Evolutionary conservation across 2,888 invertebrate species (phyloP).

Genomic region (Pandemis heparana): DNA sequence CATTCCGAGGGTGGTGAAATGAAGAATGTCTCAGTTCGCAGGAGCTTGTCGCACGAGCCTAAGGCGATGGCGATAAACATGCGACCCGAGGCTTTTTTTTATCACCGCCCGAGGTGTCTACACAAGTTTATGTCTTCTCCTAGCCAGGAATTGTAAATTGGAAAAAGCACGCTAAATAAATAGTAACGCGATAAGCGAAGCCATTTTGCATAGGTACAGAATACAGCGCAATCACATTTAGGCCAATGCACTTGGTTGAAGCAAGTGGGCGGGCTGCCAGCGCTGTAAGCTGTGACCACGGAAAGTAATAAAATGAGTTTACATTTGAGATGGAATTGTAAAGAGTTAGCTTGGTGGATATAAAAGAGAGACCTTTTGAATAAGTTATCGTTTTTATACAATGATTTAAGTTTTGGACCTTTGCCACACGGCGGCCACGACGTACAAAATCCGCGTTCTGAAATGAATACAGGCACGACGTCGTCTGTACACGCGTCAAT

Average conservation of each 20-base stretch:
- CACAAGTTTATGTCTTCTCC: too few relatives aligned
- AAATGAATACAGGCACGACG: too few relatives aligned
- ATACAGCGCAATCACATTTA: slow-evolving; percentile 23
- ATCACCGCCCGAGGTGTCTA: too few relatives aligned
- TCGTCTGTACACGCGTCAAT: too few relatives aligned
- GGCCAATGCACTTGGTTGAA: slow-evolving; percentile 4
- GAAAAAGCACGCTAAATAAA: neutral
- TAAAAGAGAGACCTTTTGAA: neutral
- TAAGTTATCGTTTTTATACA: neutral
- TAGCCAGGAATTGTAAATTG: too few relatives aligned
- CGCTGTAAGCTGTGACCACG: neutral
- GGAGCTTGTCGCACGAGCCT: too few relatives aligned
- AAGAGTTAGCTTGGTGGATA: neutral
- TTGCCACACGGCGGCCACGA: too few relatives aligned
- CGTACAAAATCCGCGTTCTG: too few relatives aligned
- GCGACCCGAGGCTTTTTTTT: too few relatives aligned
- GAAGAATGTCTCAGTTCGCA: too few relatives aligned
- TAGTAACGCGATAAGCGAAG: neutral
- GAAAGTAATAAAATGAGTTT: neutral
- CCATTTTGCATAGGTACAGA: neutral
- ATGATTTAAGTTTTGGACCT: neutral
- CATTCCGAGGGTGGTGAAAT: too few relatives aligned
- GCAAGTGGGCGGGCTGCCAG: slow-evolving; percentile 9
- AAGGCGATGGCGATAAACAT: too few relatives aligned
- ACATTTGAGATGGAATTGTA: neutral